Conservation (phyloP, 2,113 vertebrate genomes). For the Trichomycterus rosablanca region DNA sequence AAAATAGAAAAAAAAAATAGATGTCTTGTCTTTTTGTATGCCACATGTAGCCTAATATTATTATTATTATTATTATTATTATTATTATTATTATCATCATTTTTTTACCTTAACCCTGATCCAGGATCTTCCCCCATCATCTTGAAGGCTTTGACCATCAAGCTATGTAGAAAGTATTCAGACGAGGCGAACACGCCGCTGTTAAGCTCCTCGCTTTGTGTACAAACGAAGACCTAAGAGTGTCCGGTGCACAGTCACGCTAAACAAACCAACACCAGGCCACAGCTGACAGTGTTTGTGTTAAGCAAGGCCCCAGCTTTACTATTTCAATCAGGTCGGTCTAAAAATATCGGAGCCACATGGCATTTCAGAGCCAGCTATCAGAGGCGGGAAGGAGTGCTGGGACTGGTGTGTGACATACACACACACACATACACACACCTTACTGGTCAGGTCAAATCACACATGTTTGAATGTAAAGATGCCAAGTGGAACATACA, state of each 20-base stretch:
- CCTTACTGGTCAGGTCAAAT: too few relatives aligned
- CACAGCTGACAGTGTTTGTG: conserved; percentile 68
- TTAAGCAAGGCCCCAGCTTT: conserved; percentile 72
- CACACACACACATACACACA: too few relatives aligned
- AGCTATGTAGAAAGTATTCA: not conserved
- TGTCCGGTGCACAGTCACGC: conserved; percentile 4
- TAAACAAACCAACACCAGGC: conserved; percentile 59
- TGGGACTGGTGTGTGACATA: too few relatives aligned
- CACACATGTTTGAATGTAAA: too few relatives aligned
- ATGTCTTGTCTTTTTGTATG: too few relatives aligned
- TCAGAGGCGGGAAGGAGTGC: too few relatives aligned
- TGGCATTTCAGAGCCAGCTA: conserved; percentile 70
- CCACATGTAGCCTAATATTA: too few relatives aligned
- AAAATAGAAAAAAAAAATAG: too few relatives aligned
- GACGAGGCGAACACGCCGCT: conserved; percentile 9
- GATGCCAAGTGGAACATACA: too few relatives aligned
- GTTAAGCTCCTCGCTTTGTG: conserved; percentile 1
- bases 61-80: too few relatives aligned
- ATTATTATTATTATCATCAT: too few relatives aligned
- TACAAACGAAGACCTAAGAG: not conserved
- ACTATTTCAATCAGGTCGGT: conserved; percentile 71
- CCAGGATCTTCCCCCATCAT: conserved; percentile 62
- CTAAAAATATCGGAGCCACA: conserved; percentile 89
- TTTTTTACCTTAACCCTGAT: conserved; percentile 59
- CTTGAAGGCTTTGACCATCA: conserved; percentile 44